Evolutionary conservation across 1,140 invertebrate genomes (phyloP).

Genomic region (Cotesia typhae): DNA sequence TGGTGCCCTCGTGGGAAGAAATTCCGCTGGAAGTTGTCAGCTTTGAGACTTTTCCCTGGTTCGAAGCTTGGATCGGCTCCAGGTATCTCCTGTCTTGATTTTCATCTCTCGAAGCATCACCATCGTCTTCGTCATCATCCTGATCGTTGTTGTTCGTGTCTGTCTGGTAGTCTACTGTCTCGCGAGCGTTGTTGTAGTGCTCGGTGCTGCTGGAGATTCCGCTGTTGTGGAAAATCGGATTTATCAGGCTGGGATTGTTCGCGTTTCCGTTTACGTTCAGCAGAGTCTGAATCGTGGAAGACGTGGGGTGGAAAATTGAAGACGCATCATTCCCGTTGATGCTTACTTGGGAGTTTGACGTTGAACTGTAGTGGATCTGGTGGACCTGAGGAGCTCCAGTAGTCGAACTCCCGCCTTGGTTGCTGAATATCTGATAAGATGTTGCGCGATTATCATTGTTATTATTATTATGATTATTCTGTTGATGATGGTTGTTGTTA

Average conservation of each 20-base stretch:
- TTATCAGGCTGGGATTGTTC: conserved; percentile 54
- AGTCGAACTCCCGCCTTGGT: conserved; percentile 57
- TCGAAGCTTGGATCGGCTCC: conserved; percentile 57
- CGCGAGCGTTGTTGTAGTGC: conserved; percentile 57
- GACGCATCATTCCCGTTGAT: conserved; percentile 55
- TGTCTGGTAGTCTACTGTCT: conserved; percentile 54
- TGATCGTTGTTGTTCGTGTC: conserved; percentile 38
- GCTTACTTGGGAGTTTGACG: conserved; percentile 49
- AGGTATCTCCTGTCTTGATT: conserved; percentile 45
- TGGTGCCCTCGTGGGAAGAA: conserved; percentile 43
- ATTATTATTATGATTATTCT: conserved; percentile 30
- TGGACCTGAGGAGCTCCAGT: conserved; percentile 56
- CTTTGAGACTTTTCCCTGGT: conserved; percentile 61
- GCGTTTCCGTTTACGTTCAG: conserved; percentile 56
- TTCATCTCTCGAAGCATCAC: neutral
- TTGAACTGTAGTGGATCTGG: conserved; percentile 57
- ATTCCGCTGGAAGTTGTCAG: conserved; percentile 58
- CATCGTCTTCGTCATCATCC: conserved; percentile 34
- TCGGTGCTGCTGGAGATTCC: conserved; percentile 58
- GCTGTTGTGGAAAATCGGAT: conserved; percentile 59
- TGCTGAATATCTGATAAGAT: conserved; percentile 62
- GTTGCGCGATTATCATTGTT: conserved; percentile 59
- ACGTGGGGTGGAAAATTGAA: conserved; percentile 55
- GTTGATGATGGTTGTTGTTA: conserved; percentile 38
- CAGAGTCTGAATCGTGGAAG: conserved; percentile 59